Conservation (phyloP, 2,888 invertebrate species). For the Gymnoscelis rufifasciata region DNA sequence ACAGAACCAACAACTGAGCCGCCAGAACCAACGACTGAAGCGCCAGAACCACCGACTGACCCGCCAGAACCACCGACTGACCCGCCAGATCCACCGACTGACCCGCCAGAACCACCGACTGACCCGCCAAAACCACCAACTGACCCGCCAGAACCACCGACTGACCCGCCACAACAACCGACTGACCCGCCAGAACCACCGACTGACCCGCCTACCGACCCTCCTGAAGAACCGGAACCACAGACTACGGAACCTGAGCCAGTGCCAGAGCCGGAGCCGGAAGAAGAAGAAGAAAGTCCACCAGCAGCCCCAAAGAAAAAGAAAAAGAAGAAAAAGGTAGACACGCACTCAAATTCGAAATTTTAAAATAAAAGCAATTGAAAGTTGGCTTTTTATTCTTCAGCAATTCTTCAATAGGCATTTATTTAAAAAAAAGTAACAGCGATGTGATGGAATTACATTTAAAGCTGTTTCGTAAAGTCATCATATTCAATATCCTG, state of each 20-base stretch:
- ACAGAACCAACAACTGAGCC: background rate
- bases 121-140: constrained; percentile 4
- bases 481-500: too few relatives aligned
- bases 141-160: background rate
- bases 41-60: background rate
- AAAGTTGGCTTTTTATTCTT: too few relatives aligned
- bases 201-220: background rate
- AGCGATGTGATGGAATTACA: too few relatives aligned
- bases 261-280: background rate
- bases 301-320: background rate
- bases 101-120: background rate
- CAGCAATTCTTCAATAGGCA: too few relatives aligned
- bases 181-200: background rate
- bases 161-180: background rate
- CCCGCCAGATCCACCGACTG: background rate
- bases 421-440: too few relatives aligned
- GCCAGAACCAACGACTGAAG: background rate
- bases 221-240: background rate
- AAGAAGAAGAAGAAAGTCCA: background rate
- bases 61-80: background rate
- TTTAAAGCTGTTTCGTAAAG: too few relatives aligned
- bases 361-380: too few relatives aligned
- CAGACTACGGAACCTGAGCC: background rate
- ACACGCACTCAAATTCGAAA: too few relatives aligned
- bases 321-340: too few relatives aligned